Percentiles rank a stretch among this genome's conserved stretches.
These are phyloP conservation scores for Phasianus colchicus DNA, from an alignment of 2,113 vertebrate genomes.

Conservation along the genomic window DNA sequence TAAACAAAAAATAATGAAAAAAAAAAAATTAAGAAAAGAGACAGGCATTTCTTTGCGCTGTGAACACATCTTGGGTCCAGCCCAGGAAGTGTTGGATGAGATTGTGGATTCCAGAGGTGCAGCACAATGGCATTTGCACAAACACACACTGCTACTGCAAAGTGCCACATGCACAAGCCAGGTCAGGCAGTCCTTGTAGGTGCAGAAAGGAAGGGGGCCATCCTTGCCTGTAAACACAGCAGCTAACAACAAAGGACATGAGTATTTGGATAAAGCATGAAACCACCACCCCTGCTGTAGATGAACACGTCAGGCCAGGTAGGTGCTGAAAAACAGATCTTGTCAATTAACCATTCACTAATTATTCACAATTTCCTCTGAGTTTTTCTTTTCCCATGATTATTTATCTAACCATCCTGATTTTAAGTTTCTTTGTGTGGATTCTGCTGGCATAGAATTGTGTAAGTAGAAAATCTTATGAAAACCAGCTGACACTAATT, in stretches of 20 bases:
- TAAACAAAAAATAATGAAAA: not conserved
- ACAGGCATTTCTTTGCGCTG: not conserved
- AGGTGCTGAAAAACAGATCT: not conserved
- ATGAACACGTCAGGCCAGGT: not conserved
- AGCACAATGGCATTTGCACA: not conserved
- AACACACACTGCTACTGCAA: not conserved
- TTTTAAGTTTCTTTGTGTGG: constrained; percentile 1
- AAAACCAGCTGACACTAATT: constrained; percentile 19
- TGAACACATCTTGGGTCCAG: not conserved
- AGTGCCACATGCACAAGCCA: not conserved
- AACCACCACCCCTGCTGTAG: not conserved
- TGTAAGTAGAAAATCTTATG: not conserved
- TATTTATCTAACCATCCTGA: not conserved
- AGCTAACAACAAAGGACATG: not conserved
- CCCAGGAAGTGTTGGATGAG: not conserved
- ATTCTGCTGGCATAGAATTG: not conserved
- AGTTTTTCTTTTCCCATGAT: not conserved
- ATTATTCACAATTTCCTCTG: not conserved
- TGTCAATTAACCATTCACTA: not conserved
- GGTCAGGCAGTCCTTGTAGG: not conserved
- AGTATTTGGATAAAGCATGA: not conserved
- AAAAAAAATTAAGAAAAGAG: not conserved
- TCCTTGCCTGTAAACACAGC: not conserved
- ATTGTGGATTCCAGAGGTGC: not conserved
- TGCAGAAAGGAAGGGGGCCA: not conserved